A percentile compares a stretch with the other conserved stretches of the same genome.
These are phyloP conservation scores for Erythrolamprus reginae DNA, from an alignment of 2,113 vertebrate species.

Conservation along the genomic window DNA sequence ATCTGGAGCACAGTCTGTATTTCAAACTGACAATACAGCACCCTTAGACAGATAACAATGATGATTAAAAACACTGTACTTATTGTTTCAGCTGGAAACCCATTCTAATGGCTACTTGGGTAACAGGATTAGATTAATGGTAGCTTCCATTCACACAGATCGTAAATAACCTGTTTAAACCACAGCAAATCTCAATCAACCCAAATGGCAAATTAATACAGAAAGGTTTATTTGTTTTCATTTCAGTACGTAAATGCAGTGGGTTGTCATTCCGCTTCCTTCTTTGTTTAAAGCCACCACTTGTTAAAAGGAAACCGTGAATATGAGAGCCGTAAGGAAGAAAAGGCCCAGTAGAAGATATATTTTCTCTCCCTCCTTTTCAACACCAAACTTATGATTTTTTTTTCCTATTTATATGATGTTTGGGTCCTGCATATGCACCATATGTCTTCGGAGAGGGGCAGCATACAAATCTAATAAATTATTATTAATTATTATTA, in stretches of 20 bases:
- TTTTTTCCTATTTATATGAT: too few relatives aligned
- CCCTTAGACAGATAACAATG: not conserved
- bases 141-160: conserved; percentile 13
- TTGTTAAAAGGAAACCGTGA: conserved; percentile 73
- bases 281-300: conserved; percentile 71
- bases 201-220: conserved; percentile 54
- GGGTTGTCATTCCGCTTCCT: conserved; percentile 57
- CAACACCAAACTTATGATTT: too few relatives aligned
- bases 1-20: not conserved
- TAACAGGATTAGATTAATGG: not conserved
- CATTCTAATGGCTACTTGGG: conserved; percentile 23
- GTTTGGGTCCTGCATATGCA: not conserved
- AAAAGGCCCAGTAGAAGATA: conserved; percentile 26
- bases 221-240: conserved; percentile 49
- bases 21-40: not conserved
- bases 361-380: conserved; percentile 24
- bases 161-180: conserved; percentile 12
- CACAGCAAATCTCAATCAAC: conserved; percentile 20
- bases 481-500: too few relatives aligned
- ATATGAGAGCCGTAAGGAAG: conserved; percentile 29
- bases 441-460: too few relatives aligned
- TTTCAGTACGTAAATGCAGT: conserved; percentile 58
- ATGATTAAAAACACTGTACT: not conserved
- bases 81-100: not conserved
- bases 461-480: too few relatives aligned